Percentiles rank a stretch among this genome's conserved stretches.
Evolutionary conservation across 2,888 invertebrate genomes (phyloP).

Genomic region (Cepaea hortensis): DNA sequence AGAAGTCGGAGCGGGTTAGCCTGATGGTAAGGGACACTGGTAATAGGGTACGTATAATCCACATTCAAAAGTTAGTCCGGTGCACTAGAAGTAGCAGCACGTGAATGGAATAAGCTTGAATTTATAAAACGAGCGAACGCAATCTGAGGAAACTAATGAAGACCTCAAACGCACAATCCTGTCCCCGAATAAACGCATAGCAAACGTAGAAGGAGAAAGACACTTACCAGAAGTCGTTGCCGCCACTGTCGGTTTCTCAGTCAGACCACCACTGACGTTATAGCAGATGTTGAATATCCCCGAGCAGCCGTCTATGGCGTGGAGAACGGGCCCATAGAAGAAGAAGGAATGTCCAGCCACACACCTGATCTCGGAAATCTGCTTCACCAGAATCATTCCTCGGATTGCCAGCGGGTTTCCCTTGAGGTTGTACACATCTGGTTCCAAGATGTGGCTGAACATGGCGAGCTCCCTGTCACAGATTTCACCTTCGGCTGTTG

Average conservation of each 20-base stretch:
- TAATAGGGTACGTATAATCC: too few relatives aligned
- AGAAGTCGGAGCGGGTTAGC: too few relatives aligned
- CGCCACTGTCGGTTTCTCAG: neutral
- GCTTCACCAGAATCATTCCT: neutral
- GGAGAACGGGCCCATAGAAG: neutral
- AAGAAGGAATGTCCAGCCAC: neutral
- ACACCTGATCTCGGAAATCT: slow-evolving; percentile 11
- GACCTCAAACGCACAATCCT: too few relatives aligned
- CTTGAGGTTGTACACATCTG: neutral
- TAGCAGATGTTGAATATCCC: slow-evolving; percentile 11
- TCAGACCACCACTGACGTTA: neutral
- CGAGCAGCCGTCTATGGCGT: slow-evolving; percentile 4
- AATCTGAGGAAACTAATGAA: too few relatives aligned
- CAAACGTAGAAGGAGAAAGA: too few relatives aligned
- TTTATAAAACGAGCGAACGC: too few relatives aligned
- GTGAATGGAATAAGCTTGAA: too few relatives aligned
- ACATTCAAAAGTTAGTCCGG: too few relatives aligned
- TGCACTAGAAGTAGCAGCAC: too few relatives aligned
- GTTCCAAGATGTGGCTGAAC: neutral
- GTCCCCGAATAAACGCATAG: too few relatives aligned
- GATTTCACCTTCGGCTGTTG: neutral
- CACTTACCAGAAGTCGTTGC: neutral
- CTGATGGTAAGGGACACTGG: too few relatives aligned
- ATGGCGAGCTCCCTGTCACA: neutral
- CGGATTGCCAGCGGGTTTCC: neutral